Evolutionary conservation across 2,888 invertebrate species (phyloP), one percentile per base, ranked within the genome.

Genomic region (Mimumesa dahlbomi): DNA sequence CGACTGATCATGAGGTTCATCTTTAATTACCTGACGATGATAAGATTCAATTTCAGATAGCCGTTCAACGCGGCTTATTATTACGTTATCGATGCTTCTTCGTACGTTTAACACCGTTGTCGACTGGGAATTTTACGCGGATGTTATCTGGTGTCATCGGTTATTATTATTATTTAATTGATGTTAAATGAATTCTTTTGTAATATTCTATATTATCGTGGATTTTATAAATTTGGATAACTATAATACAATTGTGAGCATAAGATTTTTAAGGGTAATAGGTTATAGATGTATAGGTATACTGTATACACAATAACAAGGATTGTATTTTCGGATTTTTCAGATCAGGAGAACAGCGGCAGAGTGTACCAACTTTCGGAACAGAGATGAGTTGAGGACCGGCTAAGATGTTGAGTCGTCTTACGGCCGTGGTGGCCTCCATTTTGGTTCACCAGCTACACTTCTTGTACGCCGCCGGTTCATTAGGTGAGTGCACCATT

Each of bases 341-440:
- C 70, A 72, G 70, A 56, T 46, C 54, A 40, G 57, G 52, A 57
- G 66, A 63, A 42, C 34, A 58, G 46, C 38, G 22, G 29, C 45
- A 18, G 13, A 22, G 56, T 16, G 72, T 40, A 22, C 19, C 40
- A 38, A 52, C 38, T 80, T 80, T 76, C 49, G 18, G 58, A 73
- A 82, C 77, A 83, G 85, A 85, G 73, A 89, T 89, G 85, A 88
- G 87, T 84, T 89, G 88, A 88, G 80, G 75, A 79, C 72, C 74
- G 82, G 81, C 76, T 85, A 88, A 85, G 87, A 88, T 84, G 87
- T 79, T 87, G 81, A 83, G 82, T 82, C 85, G 82, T 84, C 74
- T 84, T 61, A 80, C 84, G 87, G 87, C 87, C 88, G 75, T 86
- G 77, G 76, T 87, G 89, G 89, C 89, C 88, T 84, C 82, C 74